Evolutionary conservation across 2,797 vertebrate genomes (phyloP), one percentile per base, ranked within the genome.

Genomic region (Phoeniculus purpureus): DNA sequence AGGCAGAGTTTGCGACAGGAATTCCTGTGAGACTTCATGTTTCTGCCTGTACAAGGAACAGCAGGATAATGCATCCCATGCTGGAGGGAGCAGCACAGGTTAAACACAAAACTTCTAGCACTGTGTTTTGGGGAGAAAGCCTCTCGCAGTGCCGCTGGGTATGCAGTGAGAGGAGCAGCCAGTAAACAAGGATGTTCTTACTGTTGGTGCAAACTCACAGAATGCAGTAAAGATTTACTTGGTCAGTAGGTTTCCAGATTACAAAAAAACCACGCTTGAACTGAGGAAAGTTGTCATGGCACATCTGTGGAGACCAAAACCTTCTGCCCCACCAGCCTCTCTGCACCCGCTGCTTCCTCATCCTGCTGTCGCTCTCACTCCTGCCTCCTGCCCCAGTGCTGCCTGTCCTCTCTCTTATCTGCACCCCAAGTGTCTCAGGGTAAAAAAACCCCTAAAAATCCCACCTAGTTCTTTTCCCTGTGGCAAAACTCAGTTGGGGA

Each of bases 11-110:
- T 59, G 37, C 17, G 60, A 23, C 12, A 17, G 45, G 67, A 15
- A 27, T 1, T 1, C 2, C 22, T 5, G 7, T 70, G 76, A 34
- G 34, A 8, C 25, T 4, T 29, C 17, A 12, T 18, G 12, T 6
- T 59, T 14, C 43, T 40, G 25, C 66, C 52, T 2, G 1, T 3
- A 6, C 3, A 12, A 17, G 0, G 7, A 71, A n/a, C 1, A 4
- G 72, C 61, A 55, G 67, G 23, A 32, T 21, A 17, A 48, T 22
- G 47, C 20, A 22, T 31, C 37, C 60, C 23, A 2, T 0, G 0
- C 26, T 10, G 58, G 6, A n/a, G 34, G 3, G 68, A 40, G 65
- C n/a, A 80, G 50, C 47, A 5, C 1, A 9, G 51, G 32, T 20
- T 71, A 18, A 2, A 7, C 10, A 15, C 2, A 19, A 16, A 55